Percentiles rank a stretch among this genome's conserved stretches.
Conservation (phyloP, 2,797 vertebrate species). For the Gymnothorax javanicus region DNA sequence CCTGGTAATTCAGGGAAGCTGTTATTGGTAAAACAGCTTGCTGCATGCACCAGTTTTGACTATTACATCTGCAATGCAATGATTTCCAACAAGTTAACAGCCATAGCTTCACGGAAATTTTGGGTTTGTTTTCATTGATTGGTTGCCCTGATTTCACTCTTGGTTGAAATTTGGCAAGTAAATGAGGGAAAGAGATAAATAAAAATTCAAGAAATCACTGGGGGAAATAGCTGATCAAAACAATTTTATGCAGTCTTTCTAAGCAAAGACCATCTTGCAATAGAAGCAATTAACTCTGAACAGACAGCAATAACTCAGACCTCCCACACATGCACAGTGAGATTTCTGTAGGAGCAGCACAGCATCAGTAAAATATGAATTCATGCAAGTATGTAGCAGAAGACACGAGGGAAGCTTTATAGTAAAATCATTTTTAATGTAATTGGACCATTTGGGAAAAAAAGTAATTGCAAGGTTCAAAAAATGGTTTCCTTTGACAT, state of each 20-base stretch:
- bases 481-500: neutral
- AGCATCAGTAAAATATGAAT: neutral
- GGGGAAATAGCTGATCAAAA: neutral
- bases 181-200: neutral
- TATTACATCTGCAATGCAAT: no score
- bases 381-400: neutral
- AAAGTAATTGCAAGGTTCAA: neutral
- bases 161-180: neutral
- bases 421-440: neutral
- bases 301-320: constrained; percentile 9
- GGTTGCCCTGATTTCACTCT: neutral
- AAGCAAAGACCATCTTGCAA: neutral
- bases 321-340: neutral
- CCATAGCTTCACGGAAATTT: no score
- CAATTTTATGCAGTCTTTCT: neutral
- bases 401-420: neutral
- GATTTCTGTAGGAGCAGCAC: neutral
- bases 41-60: no score
- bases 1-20: no score
- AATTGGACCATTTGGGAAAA: constrained; percentile 8
- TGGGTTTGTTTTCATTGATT: no score
- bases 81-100: no score
- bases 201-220: neutral
- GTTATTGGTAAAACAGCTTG: no score
- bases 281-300: constrained; percentile 11